Evolutionary conservation across 2,797 vertebrate species (phyloP).

Genomic region (Ciconia nigra): DNA sequence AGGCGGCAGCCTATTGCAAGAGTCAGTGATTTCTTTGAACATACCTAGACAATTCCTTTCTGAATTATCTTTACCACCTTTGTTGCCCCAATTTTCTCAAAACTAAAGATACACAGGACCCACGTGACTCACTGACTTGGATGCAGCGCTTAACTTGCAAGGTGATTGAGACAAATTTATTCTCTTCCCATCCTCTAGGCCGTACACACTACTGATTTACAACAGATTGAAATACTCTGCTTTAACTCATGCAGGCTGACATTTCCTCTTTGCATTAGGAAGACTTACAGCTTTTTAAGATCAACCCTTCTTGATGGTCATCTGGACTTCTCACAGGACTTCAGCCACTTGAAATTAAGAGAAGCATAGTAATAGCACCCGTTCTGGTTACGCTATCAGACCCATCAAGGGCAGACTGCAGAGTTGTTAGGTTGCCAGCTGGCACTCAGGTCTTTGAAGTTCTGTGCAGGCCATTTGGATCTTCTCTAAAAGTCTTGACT

Average conservation of each 20-base stretch:
- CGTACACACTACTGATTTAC: not conserved
- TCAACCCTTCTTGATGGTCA: not conserved
- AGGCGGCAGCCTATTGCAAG: not conserved
- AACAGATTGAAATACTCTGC: not conserved
- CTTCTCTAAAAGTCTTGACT: not conserved
- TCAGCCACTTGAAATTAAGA: not conserved
- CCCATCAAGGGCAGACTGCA: not conserved
- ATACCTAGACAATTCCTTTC: not conserved
- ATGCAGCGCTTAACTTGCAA: not conserved
- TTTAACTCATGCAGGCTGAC: not conserved
- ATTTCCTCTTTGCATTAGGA: not conserved
- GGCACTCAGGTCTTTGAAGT: not conserved
- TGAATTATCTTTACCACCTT: not conserved
- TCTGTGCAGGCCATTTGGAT: not conserved
- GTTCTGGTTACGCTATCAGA: not conserved
- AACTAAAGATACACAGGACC: not conserved
- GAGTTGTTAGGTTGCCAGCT: not conserved
- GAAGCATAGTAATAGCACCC: not conserved
- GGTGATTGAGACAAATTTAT: not conserved
- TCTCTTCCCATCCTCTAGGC: not conserved
- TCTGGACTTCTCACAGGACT: not conserved
- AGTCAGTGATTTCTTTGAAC: not conserved
- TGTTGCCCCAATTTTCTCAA: not conserved
- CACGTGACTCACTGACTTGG: not conserved
- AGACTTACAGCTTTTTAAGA: not conserved